Percentiles rank a stretch among this genome's conserved stretches.
These are phyloP conservation scores for Chunga burmeisteri DNA, from an alignment of 2,113 vertebrate species.

Conservation along the genomic window DNA sequence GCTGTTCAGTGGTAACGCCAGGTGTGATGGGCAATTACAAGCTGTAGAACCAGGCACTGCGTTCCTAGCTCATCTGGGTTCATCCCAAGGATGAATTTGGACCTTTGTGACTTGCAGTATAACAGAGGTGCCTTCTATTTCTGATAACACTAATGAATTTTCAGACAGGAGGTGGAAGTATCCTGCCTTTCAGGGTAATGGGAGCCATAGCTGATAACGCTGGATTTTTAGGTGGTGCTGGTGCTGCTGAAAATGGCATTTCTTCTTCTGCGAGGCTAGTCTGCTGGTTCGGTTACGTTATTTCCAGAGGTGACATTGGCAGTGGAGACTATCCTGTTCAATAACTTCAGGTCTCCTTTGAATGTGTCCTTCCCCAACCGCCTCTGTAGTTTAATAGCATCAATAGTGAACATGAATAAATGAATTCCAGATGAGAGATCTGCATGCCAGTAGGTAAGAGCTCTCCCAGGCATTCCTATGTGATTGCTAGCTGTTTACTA, in stretches of 20 bases:
- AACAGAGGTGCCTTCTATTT: background rate
- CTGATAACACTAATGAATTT: background rate
- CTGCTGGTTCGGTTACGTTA: background rate
- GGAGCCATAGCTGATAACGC: background rate
- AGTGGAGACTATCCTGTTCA: background rate
- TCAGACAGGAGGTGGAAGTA: background rate
- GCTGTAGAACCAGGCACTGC: background rate
- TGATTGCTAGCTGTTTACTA: background rate
- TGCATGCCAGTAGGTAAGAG: background rate
- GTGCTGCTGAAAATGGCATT: background rate
- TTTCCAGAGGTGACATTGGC: background rate
- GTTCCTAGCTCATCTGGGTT: background rate
- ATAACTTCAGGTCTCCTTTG: background rate
- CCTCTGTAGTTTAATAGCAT: background rate
- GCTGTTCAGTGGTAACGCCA: background rate
- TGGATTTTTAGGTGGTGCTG: background rate
- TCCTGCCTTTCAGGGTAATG: background rate
- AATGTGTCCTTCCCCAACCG: background rate
- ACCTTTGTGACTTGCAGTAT: background rate
- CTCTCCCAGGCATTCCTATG: background rate
- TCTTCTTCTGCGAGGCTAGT: background rate
- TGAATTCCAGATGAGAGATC: slow-evolving; percentile 42
- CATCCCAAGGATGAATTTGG: background rate
- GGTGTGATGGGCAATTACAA: background rate
- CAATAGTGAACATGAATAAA: background rate